Evolutionary conservation across 1,140 invertebrate species (phyloP).

Genomic region (Drosophila kikkawai): DNA sequence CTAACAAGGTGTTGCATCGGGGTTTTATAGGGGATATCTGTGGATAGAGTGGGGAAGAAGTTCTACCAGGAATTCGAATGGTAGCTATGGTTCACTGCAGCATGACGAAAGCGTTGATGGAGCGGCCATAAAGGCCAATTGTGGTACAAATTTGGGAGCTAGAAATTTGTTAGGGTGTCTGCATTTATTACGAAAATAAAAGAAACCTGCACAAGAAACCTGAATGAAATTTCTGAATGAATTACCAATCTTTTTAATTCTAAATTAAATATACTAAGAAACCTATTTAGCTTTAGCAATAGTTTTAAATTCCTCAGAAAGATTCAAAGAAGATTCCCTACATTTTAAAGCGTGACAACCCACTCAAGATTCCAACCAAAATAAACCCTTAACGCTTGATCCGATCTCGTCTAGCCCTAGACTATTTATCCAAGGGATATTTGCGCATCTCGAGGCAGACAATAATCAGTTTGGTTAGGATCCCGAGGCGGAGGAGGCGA

Average conservation of each 20-base stretch:
- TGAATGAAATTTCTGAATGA: slow-evolving; percentile 1
- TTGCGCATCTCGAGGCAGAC: slow-evolving; percentile 11
- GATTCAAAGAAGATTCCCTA: neutral
- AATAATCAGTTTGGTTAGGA: slow-evolving; percentile 40
- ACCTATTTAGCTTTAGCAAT: neutral
- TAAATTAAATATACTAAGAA: neutral
- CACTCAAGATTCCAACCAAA: neutral
- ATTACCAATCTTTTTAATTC: neutral
- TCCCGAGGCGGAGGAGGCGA: neutral
- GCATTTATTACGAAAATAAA: neutral
- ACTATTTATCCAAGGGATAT: slow-evolving; percentile 13
- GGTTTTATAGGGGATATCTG: slow-evolving; percentile 14
- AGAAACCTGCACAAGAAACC: neutral
- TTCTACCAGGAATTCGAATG: slow-evolving; percentile 8
- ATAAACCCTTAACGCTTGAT: neutral
- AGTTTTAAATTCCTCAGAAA: neutral
- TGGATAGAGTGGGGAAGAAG: slow-evolving; percentile 1
- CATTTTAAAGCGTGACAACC: neutral
- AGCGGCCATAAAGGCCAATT: slow-evolving; percentile 21
- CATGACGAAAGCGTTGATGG: slow-evolving; percentile 30
- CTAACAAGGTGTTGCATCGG: slow-evolving; percentile 55
- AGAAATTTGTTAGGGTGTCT: neutral
- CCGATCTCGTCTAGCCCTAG: slow-evolving; percentile 6
- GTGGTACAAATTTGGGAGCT: slow-evolving; percentile 21
- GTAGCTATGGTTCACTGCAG: slow-evolving; percentile 23